Evolutionary conservation across 1,140 invertebrate genomes (phyloP).

Genomic region (Trichogramma pretiosum): DNA sequence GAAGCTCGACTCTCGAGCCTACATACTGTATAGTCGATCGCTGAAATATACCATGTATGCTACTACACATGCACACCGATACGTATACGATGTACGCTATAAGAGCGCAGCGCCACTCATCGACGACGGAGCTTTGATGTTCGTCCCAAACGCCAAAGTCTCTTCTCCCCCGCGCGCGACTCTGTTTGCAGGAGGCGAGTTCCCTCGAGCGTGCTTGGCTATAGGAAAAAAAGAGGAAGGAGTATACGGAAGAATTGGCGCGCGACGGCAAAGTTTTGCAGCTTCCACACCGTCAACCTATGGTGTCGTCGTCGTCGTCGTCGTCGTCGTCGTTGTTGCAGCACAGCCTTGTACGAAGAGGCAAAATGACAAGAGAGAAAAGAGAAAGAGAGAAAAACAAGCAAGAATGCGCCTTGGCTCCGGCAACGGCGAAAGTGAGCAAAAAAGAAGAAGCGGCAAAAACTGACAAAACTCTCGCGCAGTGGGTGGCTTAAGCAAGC

Average conservation of each 20-base stretch:
- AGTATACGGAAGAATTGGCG: background rate
- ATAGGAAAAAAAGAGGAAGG: slow-evolving; percentile 2
- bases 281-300: background rate
- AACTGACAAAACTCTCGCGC: background rate
- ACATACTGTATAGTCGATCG: too few species aligned
- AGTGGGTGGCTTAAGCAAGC: too few species aligned
- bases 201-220: background rate
- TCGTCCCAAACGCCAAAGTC: slow-evolving; percentile 20
- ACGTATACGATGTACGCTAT: too few species aligned
- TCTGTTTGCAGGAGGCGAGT: background rate
- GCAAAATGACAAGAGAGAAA: background rate
- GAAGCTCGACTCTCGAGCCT: too few species aligned
- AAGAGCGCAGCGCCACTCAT: too few species aligned
- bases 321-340: too few species aligned
- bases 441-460: background rate
- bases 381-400: too few species aligned
- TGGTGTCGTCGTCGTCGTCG: too few species aligned
- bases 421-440: too few species aligned
- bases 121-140: slow-evolving; percentile 20
- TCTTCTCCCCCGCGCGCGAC: background rate
- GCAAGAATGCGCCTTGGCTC: too few species aligned
- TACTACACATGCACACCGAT: too few species aligned
- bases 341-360: background rate
- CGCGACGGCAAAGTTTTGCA: slow-evolving; percentile 6
- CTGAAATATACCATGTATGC: too few species aligned